A percentile compares a stretch with the other conserved stretches of the same genome.
Conservation (phyloP, 1,140 invertebrate genomes). For the Trichonephila clavata region DNA sequence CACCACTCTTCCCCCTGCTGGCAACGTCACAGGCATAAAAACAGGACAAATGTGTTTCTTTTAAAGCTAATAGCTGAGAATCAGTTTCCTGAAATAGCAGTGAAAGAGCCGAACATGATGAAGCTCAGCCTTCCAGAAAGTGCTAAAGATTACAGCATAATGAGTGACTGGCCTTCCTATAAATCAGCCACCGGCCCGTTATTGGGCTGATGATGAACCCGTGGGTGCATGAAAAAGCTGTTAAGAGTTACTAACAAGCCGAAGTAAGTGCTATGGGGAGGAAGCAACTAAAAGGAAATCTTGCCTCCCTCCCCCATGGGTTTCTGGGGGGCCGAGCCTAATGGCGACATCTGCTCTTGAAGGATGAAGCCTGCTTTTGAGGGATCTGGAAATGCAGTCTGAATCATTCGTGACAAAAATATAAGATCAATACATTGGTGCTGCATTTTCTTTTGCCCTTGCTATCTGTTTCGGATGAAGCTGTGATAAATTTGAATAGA, state of each 20-base stretch:
- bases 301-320: not conserved
- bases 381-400: not conserved
- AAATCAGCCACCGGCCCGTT: conserved; percentile 60
- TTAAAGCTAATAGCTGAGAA: conserved; percentile 37
- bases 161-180: conserved; percentile 42
- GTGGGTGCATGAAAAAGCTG: conserved; percentile 74
- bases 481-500: not conserved
- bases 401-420: conserved; percentile 58
- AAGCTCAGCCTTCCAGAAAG: conserved; percentile 32
- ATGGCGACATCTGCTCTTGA: conserved; percentile 66
- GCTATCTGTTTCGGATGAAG: not conserved
- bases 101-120: conserved; percentile 3
- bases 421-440: conserved; percentile 32
- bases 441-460: not conserved
- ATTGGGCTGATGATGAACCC: conserved; percentile 59
- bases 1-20: not conserved
- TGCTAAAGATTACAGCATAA: conserved; percentile 67
- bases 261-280: conserved; percentile 54
- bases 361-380: not conserved
- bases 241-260: conserved; percentile 74
- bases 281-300: conserved; percentile 61
- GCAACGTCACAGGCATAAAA: not conserved
- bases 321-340: conserved; percentile 14
- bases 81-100: conserved; percentile 24
- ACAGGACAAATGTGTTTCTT: conserved; percentile 28